Evolutionary conservation across 2,113 vertebrate species (phyloP).

Genomic region (Ochotona curzoniae): DNA sequence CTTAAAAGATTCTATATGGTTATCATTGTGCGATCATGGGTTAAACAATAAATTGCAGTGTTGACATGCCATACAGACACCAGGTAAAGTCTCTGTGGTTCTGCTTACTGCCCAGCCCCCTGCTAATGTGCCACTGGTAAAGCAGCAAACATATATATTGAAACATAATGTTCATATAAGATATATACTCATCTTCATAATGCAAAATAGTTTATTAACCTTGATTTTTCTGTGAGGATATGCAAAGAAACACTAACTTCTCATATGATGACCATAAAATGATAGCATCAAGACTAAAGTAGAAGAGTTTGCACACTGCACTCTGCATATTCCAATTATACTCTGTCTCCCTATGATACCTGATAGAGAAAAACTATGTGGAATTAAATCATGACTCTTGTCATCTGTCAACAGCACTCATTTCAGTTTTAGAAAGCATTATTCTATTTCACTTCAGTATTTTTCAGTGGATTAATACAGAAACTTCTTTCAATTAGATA

Average conservation of each 20-base stretch:
- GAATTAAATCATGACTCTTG: background rate
- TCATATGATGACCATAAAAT: background rate
- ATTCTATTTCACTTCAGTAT: background rate
- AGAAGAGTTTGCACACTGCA: fast-evolving
- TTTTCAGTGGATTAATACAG: background rate
- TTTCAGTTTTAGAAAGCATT: background rate
- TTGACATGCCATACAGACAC: no score
- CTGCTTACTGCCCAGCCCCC: no score
- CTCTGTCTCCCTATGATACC: background rate
- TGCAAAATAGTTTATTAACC: background rate
- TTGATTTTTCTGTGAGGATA: background rate
- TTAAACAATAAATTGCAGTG: no score
- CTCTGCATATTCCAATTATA: background rate
- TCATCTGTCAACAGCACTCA: background rate
- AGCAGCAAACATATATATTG: no score
- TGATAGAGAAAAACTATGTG: background rate
- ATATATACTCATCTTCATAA: background rate
- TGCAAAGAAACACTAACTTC: background rate
- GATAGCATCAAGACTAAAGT: background rate
- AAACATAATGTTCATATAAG: background rate
- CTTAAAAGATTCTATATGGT: background rate
- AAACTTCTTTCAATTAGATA: background rate
- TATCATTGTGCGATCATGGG: no score
- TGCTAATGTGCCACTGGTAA: no score
- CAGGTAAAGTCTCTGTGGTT: no score